These are phyloP conservation scores for Cataglyphis rosenhaueri DNA, from an alignment of 2,888 invertebrate genomes.

Conservation along the genomic window DNA sequence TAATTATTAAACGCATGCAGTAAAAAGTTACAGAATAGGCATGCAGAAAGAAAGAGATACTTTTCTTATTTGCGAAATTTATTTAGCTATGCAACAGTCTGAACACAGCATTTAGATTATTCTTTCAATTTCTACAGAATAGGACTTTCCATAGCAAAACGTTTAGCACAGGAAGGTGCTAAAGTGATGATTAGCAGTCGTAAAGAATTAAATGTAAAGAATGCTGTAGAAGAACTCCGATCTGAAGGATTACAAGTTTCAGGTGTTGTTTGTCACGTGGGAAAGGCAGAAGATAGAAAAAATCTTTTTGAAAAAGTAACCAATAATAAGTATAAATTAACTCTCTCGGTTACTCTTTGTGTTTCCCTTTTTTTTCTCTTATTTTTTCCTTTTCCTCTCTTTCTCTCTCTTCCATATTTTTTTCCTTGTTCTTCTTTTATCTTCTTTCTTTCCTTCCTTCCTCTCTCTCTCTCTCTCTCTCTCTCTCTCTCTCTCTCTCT, in stretches of 20 bases:
- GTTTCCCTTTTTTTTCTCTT: too few relatives aligned
- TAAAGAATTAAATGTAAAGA: conserved; percentile 94
- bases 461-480: too few relatives aligned
- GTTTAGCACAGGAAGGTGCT: conserved; percentile 96
- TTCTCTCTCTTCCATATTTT: neutral
- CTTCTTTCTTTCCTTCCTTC: too few relatives aligned
- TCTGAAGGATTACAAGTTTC: conserved; percentile 90
- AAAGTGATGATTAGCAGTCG: conserved; percentile 96
- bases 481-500: too few relatives aligned
- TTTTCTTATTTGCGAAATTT: neutral
- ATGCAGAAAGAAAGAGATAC: neutral
- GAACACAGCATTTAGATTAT: neutral
- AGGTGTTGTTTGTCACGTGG: conserved; percentile 97
- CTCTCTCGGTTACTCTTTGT: neutral
- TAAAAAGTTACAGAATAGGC: too few relatives aligned
- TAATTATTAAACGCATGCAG: too few relatives aligned
- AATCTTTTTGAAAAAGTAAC: conserved; percentile 90
- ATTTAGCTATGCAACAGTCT: neutral
- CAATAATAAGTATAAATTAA: conserved; percentile 39
- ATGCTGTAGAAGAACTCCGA: conserved; percentile 90
- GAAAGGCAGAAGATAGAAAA: conserved; percentile 92
- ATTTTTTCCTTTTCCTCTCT: neutral
- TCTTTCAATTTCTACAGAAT: conserved; percentile 87
- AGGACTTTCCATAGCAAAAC: conserved; percentile 95
- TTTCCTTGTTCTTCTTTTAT: neutral